A percentile compares a stretch with the other conserved stretches of the same genome.
Conservation (phyloP, 1,140 invertebrate genomes). For the Philaenus spumarius region DNA sequence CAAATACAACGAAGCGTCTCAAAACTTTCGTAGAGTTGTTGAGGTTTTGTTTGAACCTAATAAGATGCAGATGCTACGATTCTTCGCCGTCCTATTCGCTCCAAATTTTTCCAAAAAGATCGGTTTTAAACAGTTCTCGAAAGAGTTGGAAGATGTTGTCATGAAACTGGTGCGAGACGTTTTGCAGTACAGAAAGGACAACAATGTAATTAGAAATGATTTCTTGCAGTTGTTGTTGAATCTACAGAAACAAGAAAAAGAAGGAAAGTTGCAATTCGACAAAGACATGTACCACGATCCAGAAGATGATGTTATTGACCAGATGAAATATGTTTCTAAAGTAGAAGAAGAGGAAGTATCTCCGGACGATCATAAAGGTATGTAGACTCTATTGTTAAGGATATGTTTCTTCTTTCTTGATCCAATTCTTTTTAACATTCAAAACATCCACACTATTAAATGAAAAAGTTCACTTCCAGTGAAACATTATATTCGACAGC, state of each 20-base stretch:
- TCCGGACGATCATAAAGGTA: no score
- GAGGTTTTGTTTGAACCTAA: background rate
- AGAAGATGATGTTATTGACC: no score
- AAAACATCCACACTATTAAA: no score
- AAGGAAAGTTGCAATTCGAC: background rate
- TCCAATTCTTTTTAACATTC: no score
- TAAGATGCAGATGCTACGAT: background rate
- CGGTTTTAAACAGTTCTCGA: conserved; percentile 9
- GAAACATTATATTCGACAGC: no score
- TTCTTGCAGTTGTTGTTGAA: conserved; percentile 33
- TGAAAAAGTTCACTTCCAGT: no score
- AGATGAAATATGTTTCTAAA: no score
- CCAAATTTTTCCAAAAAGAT: background rate
- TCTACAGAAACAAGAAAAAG: conserved; percentile 14
- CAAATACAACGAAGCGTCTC: conserved; percentile 3
- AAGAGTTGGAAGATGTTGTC: conserved; percentile 32
- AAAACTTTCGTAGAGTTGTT: background rate
- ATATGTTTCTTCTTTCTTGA: no score
- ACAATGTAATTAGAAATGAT: conserved; percentile 34
- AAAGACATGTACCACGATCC: no score
- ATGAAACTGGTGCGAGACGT: conserved; percentile 26
- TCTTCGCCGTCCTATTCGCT: background rate
- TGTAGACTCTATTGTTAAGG: no score
- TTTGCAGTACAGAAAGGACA: conserved; percentile 28
- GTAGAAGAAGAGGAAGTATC: no score